Base-by-base conservation (phyloP, 2,797 vertebrate genomes). In the Chrysocyon brachyurus region DNA sequence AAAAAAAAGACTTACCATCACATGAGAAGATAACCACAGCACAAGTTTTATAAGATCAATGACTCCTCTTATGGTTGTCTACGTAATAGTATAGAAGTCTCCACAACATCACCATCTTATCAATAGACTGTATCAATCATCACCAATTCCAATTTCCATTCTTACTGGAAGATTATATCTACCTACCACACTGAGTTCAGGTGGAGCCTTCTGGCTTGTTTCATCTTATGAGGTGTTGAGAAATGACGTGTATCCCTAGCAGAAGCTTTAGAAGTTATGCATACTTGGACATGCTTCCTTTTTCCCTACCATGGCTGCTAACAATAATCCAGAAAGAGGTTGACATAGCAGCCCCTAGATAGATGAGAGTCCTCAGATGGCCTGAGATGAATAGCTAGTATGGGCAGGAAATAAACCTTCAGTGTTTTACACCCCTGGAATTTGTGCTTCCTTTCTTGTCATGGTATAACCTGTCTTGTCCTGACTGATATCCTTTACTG, bases 151-250 rank as follows among this genome's bases (percentile, higher is more conserved):
- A 12, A 19, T 17, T 49, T 46, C 72, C 49, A 79, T 56, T 33
- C 24, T 6, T 33, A 19, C 2, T 17, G 57, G n/a, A 31, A 5
- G 12, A 64, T 0, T 1, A 3, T 22, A 5, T 26, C 40, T 40
- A 19, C 33, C 46, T 2, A 2, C 3, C 7, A 59, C 3, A 10
- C 0, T 0, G 17, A 89, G 57, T 24, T 22, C 77, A 57, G 12
- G 15, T 15, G 12, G 56, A 12, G 5, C 31, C 66, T 17, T 1
- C 9, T 16, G 12, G 28, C 52, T 12, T 59, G 79, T 12, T 66
- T 26, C 73, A 54, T 64, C 26, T 73, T 33, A n/a, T 1, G 9
- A 59, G 36, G 7, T 5, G 4, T 64, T 64, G 72, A 40, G 6
- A 57, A 56, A 36, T 33, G 33, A 22, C 10, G 0, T 0, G 1